Base-by-base conservation (phyloP, 2,797 vertebrate species). In the Brachymystax lenok region DNA sequence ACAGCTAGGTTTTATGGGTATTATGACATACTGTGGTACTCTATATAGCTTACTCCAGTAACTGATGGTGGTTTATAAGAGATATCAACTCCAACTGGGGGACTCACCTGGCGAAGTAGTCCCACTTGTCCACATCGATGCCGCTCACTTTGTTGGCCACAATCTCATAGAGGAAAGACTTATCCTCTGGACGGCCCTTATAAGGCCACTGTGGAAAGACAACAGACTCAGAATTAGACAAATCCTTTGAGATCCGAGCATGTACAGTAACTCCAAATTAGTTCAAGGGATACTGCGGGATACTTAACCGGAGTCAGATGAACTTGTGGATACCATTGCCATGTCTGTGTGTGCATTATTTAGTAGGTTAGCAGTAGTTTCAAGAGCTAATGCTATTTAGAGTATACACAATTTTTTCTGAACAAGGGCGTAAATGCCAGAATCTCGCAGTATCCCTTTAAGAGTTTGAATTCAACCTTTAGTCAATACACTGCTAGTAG, bases 51-150 rank as follows among this genome's bases (percentile, higher is more conserved):
- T 24, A 63, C 24, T 63, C n/a, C 7, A 63, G 21, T 24, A 63
- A 63, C 21, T 63, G 59, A 63, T 24, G 21, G 27, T 12, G 17
- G 21, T 63, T 61, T 24, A 0, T 61, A 24, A 10, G 13, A 61
- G 56, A 10, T 21, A 63, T 63, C 8, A 24, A 63, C 21, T 63
- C 3, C 10, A 24, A 63, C n/a, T 63, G 21, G 12, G 59, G 21
- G 10, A 63, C 71, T 0, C 90, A 99, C 98, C 98, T 97, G 78
- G 97, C 96, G 91, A 99, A 97, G 84, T 99, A 99, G 89, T 99
- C 98, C 97, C 97, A 99, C 80, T 99, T 99, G 91, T 99, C 98
- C 79, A 99, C 97, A 5, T 99, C 98, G 2, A 99, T 97, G 76
- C 98, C 97, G 6, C 94, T 98, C 82, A 86, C 94, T 86, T 98